Evolutionary conservation across 2,113 vertebrate species (phyloP), one percentile per base, ranked within the genome.

Genomic region (Chauna torquata): DNA sequence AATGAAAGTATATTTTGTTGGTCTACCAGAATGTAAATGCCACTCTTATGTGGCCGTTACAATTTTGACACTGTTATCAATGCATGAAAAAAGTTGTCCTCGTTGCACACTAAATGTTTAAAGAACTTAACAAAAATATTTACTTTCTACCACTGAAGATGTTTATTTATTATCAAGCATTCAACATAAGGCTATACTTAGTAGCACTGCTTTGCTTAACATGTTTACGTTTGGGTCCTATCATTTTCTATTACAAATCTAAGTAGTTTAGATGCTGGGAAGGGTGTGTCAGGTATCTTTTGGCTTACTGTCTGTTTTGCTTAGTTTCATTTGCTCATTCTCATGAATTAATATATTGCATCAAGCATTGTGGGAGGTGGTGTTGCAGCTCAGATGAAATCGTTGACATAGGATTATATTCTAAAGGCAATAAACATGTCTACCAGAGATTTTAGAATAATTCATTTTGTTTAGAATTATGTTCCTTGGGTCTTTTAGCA

Each of bases 251-350:
- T 83, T 90, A 76, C 82, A 94, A 91, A 95, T 95, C 49, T 65
- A 68, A 62, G 95, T 96, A 93, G 82, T 90, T 94, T 66, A 80
- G 85, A 40, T 85, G 77, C 76, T 90, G 81, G 55, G 92, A 85
- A 90, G 85, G 77, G 92, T 94, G 76, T 59, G 72, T 90, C 90
- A 71, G 59, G 47, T 93, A 38, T 88, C 82, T 94, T 86, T 92
- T 79, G 77, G 57, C 45, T 90, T 92, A 68, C 94, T 88, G 61
- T 74, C 87, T 71, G 23, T 65, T 94, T 95, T 84, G n/a, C 69
- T 88, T 94, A 71, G 86, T 90, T 94, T 81, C 71, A 79, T 94
- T 96, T 85, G 92, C 82, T 88, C 72, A 65, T 90, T 90, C 83
- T 82, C 52, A 6, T 80, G 76, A 65, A 90, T 95, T 90, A 94